Percentiles rank a stretch among this genome's conserved stretches.
These are phyloP conservation scores for Myodes glareolus DNA, from an alignment of 2,113 vertebrate genomes.

Conservation along the genomic window DNA sequence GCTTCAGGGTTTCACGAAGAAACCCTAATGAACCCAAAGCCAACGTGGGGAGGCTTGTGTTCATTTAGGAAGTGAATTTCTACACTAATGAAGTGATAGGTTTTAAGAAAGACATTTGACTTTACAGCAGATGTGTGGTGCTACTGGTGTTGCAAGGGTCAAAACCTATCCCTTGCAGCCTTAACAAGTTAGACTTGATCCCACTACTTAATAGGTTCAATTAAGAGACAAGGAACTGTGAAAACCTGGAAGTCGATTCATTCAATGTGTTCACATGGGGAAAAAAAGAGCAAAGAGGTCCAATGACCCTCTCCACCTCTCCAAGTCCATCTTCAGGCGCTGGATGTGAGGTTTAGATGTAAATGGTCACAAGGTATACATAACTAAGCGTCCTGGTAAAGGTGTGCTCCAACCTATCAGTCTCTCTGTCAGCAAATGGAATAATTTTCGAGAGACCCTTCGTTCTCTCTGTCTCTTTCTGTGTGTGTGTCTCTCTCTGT, in stretches of 20 bases:
- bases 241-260: not conserved
- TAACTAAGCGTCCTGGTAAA: not conserved
- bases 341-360: not conserved
- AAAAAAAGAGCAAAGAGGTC: not conserved
- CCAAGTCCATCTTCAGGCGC: not conserved
- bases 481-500: not conserved
- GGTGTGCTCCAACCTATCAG: not conserved
- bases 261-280: not conserved
- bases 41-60: not conserved
- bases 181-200: not conserved
- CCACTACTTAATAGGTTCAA: not conserved
- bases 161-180: not conserved
- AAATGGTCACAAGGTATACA: not conserved
- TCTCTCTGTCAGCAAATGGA: not conserved
- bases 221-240: not conserved
- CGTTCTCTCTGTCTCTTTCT: not conserved
- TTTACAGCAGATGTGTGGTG: not conserved
- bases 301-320: not conserved
- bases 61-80: constrained; percentile 4
- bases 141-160: not conserved
- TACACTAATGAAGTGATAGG: not conserved
- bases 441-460: not conserved
- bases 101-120: not conserved
- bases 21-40: not conserved
- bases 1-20: not conserved